phyloP scores from a whole-genome alignment of 2,797 vertebrate genomes.

The Holocentrus rufus region DNA sequence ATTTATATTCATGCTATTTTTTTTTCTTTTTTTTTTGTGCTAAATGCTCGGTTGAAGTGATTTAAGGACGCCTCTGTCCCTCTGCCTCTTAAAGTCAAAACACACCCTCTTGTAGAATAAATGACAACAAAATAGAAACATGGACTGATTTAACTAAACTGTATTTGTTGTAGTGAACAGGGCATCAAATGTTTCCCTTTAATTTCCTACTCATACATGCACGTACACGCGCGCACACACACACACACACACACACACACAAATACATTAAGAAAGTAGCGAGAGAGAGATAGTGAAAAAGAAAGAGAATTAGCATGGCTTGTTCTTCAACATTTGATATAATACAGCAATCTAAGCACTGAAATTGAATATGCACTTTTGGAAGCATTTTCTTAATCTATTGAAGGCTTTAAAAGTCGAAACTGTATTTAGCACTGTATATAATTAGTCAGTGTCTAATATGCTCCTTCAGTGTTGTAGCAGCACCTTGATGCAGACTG shows the following conservation, averaged over 20 bases:
- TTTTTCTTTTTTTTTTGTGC: slow-evolving; percentile 33
- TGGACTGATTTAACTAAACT: slow-evolving; percentile 3
- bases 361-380: too few species aligned
- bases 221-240: too few species aligned
- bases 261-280: too few species aligned
- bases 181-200: too few species aligned
- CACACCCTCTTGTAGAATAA: slow-evolving; percentile 3
- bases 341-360: too few species aligned
- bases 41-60: slow-evolving; percentile 50
- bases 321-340: too few species aligned
- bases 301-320: too few species aligned
- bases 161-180: neutral
- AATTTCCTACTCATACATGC: neutral
- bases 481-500: neutral
- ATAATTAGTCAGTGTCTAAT: neutral
- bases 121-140: slow-evolving; percentile 7
- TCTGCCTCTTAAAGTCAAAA: slow-evolving; percentile 12
- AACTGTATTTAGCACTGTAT: neutral
- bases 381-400: neutral
- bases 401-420: neutral
- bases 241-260: too few species aligned
- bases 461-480: neutral
- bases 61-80: slow-evolving; percentile 39
- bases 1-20: slow-evolving; percentile 42
- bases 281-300: too few species aligned